Evolutionary conservation across 1,140 invertebrate species (phyloP).

Genomic region (Daktulosphaira vitifoliae): DNA sequence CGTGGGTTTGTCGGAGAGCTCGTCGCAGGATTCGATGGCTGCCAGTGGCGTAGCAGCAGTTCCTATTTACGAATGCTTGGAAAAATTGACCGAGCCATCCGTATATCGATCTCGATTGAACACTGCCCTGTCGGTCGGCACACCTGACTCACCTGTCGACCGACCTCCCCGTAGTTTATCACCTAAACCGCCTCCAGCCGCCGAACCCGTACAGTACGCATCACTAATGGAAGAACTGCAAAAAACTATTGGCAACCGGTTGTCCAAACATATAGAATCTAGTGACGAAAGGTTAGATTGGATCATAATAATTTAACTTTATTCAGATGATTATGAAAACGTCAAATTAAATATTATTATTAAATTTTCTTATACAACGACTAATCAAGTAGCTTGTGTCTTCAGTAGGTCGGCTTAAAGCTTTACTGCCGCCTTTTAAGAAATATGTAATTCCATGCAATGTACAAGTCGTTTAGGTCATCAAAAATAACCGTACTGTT

Average conservation of each 20-base stretch:
- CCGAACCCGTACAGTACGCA: constrained; percentile 44
- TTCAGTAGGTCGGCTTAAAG: too few relatives aligned
- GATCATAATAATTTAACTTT: background rate
- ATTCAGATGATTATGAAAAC: too few relatives aligned
- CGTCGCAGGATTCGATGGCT: constrained; percentile 41
- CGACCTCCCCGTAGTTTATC: constrained; percentile 39
- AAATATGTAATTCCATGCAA: too few relatives aligned
- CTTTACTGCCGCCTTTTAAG: too few relatives aligned
- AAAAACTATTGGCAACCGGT: constrained; percentile 36
- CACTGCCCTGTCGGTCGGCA: constrained; percentile 39
- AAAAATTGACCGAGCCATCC: constrained; percentile 44
- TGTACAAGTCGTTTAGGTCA: too few relatives aligned
- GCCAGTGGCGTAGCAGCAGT: constrained; percentile 36
- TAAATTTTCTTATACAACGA: too few relatives aligned
- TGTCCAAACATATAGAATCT: constrained; percentile 26
- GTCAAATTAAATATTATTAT: too few relatives aligned
- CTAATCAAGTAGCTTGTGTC: too few relatives aligned
- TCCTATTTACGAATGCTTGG: constrained; percentile 46
- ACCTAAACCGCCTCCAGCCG: constrained; percentile 41
- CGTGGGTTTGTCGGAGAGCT: constrained; percentile 43
- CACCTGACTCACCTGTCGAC: constrained; percentile 13
- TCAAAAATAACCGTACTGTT: too few relatives aligned
- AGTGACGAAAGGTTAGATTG: constrained; percentile 7
- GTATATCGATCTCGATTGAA: constrained; percentile 44
- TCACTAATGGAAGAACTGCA: constrained; percentile 47